Evolutionary conservation across 1,140 invertebrate species (phyloP), one percentile per base, ranked within the genome.

Genomic region (Aphelenchoides fujianensis): DNA sequence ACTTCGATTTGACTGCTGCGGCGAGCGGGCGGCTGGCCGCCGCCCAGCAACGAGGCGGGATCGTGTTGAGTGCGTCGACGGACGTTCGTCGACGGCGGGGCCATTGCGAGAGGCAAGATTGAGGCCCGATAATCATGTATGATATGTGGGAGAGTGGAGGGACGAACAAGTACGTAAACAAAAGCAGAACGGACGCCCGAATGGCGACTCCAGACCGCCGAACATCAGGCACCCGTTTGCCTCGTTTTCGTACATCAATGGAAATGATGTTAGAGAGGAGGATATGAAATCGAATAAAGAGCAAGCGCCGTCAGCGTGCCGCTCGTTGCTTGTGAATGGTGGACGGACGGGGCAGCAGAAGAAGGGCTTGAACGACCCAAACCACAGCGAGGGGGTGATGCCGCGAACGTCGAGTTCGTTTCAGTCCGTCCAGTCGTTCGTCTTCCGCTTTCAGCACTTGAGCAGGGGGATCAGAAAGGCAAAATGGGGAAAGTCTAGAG

Each of bases 271-370:
- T 23, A 48, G n/a, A n/a, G n/a, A 48, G 12, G 41, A 16, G 41
- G 41, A 48, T 48, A 48, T 48, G 41, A 48, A 48, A 48, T 48
- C 41, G 41, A 48, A 48, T 48, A 48, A 48, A 48, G 12, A 23
- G 12, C 41, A 16, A n/a, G 23, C 41, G 41, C 41, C 12, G 41
- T 48, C 23, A 48, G 41, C n/a, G n/a, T 48, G 41, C 41, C 41
- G 41, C 41, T 48, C 23, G n/a, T n/a, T n/a, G n/a, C n/a, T n/a
- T n/a, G n/a, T n/a, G n/a, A n/a, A n/a, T n/a, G n/a, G n/a, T n/a
- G n/a, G n/a, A n/a, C n/a, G n/a, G n/a, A n/a, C n/a, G n/a, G n/a
- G n/a, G n/a, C n/a, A n/a, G n/a, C n/a, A n/a, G n/a, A n/a, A n/a
- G n/a, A n/a, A n/a, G n/a, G n/a, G n/a, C n/a, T n/a, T n/a, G n/a